Evolutionary conservation across 2,113 vertebrate species (phyloP), one percentile per base, ranked within the genome.

Genomic region (Ageneiosus marmoratus): DNA sequence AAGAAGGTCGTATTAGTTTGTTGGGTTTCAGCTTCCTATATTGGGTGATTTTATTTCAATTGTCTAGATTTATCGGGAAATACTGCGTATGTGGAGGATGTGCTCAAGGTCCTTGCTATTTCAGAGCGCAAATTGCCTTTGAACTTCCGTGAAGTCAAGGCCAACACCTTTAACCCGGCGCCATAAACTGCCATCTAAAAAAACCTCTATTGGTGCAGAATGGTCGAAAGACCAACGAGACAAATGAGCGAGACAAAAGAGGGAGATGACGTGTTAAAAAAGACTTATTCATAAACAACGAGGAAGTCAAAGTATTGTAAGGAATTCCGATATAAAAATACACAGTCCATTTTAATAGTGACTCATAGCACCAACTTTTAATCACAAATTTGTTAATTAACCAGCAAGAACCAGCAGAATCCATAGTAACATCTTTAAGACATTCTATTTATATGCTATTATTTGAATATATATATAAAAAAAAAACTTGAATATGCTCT

Each of bases 61-160:
- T 29, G 16, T 10, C 15, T 11, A 48, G 44, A 34, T 79, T 65
- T 46, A 48, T 63, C 44, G 1, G n/a, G 46, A 58, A 58, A 70
- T 44, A 29, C 16, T 5, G 22, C 13, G 29, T 55, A 53, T 67
- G 16, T 41, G 37, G n/a, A 65, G 7, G 27, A 63, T 51, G 4
- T 76, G 72, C 10, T 83, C 73, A 65, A 79, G 41, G 63, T 72
- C 63, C 75, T 48, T 8, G 20, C 41, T 58, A 32, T 51, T 75
- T 62, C 56, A 81, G 48, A 44, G 27, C 63, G 79, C 78, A 79
- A 91, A 88, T 87, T 92, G 92, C 90, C 95, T 95, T 95, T 95
- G 94, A 96, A 95, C 94, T 94, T 95, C 94, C 93, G 90, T 93
- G 87, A 91, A 94, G 95, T 95, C 94, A 95, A 95, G 94, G 93